Base-by-base conservation (phyloP, 2,888 invertebrate genomes). In the Charanyca ferruginea region DNA sequence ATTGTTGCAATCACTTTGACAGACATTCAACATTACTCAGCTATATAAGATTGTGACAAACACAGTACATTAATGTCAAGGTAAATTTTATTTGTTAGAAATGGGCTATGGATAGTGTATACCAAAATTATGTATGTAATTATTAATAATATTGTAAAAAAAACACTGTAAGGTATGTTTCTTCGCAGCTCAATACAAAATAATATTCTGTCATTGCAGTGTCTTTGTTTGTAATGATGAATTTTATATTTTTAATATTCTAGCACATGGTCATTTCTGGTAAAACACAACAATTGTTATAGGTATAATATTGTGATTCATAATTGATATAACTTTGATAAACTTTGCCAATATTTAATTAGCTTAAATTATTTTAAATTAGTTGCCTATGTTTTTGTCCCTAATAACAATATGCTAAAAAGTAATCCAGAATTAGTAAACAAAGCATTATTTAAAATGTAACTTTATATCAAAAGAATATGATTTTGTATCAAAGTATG, bases 111-210 rank as follows among this genome's bases (percentile, higher is more conserved):
- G 60, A 66, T 58, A 74, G 49, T 63, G 41, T 68, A 72, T 58
- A 67, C 75, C 68, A 75, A 67, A 79, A 76, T 75, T 73, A 60
- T 77, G 23, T 69, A 55, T 64, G 13, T 72, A 45, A 68, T 73
- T 75, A 44, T 35, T 64, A 42, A 77, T 38, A 61, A 55, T 44
- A 47, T 32, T 47, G 44, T 22, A 32, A 52, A 49, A 49, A 48
- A 61, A 57, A 44, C n/a, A 60, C 57, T 73, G 41, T 42, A 57
- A 42, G 74, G 66, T 57, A 35, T 75, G 51, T 44, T 57, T 57
- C 23, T 49, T 42, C 44, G 48, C 52, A 48, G 8, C 44, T 69
- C 38, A 3, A 52, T 48, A 18, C 55, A 69, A 61, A 68, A 75
- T 52, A 32, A 61, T 75, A 47, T 53, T 55, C 32, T 47, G 16